These are phyloP conservation scores for Bryconaethiops microstoma DNA, from an alignment of 2,797 vertebrate species.

Conservation along the genomic window DNA sequence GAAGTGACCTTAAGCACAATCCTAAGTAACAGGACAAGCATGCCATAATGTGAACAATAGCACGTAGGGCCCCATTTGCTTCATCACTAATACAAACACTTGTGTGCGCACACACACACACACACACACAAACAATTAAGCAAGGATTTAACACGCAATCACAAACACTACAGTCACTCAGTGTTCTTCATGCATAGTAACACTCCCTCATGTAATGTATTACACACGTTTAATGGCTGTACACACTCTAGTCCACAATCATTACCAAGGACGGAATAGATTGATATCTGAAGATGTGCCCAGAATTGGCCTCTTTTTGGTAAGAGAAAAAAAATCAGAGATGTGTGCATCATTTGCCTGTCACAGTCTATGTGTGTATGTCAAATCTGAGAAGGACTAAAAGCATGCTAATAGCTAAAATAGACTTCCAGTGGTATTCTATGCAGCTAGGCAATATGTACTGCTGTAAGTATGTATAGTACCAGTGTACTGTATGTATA, in stretches of 20 bases:
- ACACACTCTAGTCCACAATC: background rate
- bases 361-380: background rate
- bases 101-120: background rate
- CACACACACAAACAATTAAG: background rate
- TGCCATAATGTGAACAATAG: constrained; percentile 49
- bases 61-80: constrained; percentile 30
- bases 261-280: constrained; percentile 6
- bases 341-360: background rate
- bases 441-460: constrained; percentile 44
- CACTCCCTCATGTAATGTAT: constrained; percentile 3
- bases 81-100: background rate
- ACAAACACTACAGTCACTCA: constrained; percentile 18
- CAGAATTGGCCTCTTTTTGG: background rate
- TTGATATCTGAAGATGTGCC: background rate
- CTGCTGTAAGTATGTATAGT: constrained; percentile 17
- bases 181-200: constrained; percentile 4
- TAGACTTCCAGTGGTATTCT: constrained; percentile 43
- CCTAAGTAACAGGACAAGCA: constrained; percentile 52
- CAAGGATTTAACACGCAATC: constrained; percentile 6
- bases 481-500: constrained; percentile 15
- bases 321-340: background rate
- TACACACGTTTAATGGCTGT: background rate
- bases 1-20: constrained; percentile 91
- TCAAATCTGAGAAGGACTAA: background rate
- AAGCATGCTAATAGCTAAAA: constrained; percentile 33